These are phyloP conservation scores for Orientallactaga bullata DNA, from an alignment of 2,113 vertebrate species.

Conservation along the genomic window DNA sequence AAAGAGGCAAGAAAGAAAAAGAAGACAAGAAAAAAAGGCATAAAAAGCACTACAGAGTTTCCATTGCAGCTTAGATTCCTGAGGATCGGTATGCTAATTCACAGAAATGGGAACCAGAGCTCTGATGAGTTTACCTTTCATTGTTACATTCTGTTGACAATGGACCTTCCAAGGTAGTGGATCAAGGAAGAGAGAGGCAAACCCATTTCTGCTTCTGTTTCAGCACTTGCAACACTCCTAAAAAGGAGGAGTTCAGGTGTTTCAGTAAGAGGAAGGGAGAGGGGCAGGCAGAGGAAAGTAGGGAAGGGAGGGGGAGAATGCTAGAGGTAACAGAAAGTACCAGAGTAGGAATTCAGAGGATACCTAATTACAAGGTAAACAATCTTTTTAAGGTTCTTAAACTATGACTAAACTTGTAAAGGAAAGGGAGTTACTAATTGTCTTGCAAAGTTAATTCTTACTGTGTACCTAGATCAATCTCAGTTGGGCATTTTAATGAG, in stretches of 20 bases:
- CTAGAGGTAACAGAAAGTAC: neutral
- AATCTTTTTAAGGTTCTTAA: neutral
- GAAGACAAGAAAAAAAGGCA: neutral
- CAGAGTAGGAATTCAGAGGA: neutral
- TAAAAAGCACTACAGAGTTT: neutral
- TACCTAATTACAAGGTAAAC: neutral
- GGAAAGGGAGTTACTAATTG: neutral
- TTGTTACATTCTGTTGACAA: neutral
- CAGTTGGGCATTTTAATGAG: constrained; percentile 38
- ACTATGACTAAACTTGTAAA: constrained; percentile 1
- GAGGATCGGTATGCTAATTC: neutral
- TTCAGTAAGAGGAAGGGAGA: neutral
- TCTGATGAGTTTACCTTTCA: neutral
- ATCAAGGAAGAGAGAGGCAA: neutral
- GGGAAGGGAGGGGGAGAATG: no score
- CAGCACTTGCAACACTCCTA: neutral
- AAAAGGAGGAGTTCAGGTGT: neutral
- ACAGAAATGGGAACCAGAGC: neutral
- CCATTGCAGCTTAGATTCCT: neutral
- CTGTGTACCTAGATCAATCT: neutral
- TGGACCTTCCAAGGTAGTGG: no score
- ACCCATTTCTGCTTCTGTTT: neutral
- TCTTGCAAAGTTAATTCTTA: neutral
- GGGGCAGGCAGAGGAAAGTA: fast-evolving
- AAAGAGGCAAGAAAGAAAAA: neutral